Conservation (phyloP, 2,113 vertebrate species). For the Tretioscincus oriximinensis region DNA sequence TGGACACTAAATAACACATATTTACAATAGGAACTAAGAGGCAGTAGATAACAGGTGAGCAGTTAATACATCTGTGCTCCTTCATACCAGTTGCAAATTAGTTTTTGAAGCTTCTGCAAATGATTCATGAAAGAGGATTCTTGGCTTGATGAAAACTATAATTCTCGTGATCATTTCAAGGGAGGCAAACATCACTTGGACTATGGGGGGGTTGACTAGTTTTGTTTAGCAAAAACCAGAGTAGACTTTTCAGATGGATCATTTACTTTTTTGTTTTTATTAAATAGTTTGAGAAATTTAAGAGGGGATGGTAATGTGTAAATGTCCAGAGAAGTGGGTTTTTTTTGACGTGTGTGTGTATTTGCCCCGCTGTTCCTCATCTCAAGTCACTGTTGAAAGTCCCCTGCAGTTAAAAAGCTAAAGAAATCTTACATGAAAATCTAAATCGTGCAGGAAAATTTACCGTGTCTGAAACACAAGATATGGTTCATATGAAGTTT, state of each 20-base stretch:
- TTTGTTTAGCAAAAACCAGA: too few relatives aligned
- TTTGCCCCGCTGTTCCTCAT: not conserved
- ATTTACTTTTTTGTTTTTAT: not conserved
- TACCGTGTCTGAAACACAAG: not conserved
- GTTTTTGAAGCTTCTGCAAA: too few relatives aligned
- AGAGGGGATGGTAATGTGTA: not conserved
- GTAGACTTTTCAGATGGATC: too few relatives aligned
- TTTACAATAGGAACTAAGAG: too few relatives aligned
- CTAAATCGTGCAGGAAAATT: not conserved
- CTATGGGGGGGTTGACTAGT: not conserved
- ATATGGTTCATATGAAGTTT: not conserved
- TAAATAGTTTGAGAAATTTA: not conserved
- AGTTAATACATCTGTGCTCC: too few relatives aligned
- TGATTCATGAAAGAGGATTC: too few relatives aligned
- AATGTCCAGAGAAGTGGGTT: not conserved
- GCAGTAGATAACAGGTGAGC: too few relatives aligned
- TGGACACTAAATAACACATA: too few relatives aligned
- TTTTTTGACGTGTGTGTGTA: not conserved
- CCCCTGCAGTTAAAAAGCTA: not conserved
- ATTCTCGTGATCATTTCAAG: not conserved
- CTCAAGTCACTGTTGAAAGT: not conserved
- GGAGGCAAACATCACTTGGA: conserved; percentile 32
- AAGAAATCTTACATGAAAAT: not conserved
- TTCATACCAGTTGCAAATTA: too few relatives aligned
- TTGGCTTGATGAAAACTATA: not conserved